Conservation (phyloP, 2,888 invertebrate species). For the Tuta absoluta region DNA sequence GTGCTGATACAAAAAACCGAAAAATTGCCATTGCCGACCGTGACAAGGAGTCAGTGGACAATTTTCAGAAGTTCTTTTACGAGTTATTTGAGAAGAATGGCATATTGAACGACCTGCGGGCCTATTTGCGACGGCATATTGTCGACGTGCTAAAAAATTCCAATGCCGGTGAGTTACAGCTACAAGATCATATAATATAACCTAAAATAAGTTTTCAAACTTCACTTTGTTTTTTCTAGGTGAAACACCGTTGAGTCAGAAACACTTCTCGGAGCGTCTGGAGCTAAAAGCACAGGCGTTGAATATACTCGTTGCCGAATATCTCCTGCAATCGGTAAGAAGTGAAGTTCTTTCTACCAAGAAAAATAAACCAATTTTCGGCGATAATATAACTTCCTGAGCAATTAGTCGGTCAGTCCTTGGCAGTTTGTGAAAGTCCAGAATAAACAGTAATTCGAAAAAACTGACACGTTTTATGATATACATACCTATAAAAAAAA, state of each 20-base stretch:
- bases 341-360: background rate
- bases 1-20: slow-evolving; percentile 10
- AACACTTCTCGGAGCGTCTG: slow-evolving; percentile 65
- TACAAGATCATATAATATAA: slow-evolving; percentile 1
- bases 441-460: too few relatives aligned
- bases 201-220: slow-evolving; percentile 9
- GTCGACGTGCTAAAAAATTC: slow-evolving; percentile 78
- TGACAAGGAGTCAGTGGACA: slow-evolving; percentile 59
- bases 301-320: slow-evolving; percentile 83
- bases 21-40: slow-evolving; percentile 35
- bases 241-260: slow-evolving; percentile 58
- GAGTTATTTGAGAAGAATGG: slow-evolving; percentile 83
- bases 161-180: slow-evolving; percentile 53
- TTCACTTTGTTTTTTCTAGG: slow-evolving; percentile 44
- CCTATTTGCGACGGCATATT: slow-evolving; percentile 82
- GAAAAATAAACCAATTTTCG: too few relatives aligned
- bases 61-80: slow-evolving; percentile 81
- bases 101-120: slow-evolving; percentile 79
- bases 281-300: slow-evolving; percentile 81
- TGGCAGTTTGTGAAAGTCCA: too few relatives aligned
- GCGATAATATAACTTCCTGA: too few relatives aligned
- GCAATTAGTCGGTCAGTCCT: too few relatives aligned
- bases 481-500: too few relatives aligned
- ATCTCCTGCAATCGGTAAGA: slow-evolving; percentile 74
- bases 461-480: too few relatives aligned